Evolutionary conservation across 2,797 vertebrate genomes (phyloP), one percentile per base, ranked within the genome.

Genomic region (Mormyrops attenuatus): DNA sequence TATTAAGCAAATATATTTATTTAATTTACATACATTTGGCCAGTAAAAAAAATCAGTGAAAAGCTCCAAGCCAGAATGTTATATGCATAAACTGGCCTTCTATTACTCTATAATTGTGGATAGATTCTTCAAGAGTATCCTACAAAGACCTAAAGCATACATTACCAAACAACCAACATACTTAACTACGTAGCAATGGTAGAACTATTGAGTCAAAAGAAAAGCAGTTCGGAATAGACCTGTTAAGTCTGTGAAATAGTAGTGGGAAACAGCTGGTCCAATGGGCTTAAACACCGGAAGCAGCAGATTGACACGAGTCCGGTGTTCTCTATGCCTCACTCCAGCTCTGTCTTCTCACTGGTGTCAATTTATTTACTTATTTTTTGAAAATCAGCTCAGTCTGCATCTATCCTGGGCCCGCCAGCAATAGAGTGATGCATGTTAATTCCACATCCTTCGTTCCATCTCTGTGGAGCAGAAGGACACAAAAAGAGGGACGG

Each of bases 321-420:
- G 92, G 92, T 94, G 93, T 38, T 73, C 60, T n/a, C 17, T 11
- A 17, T 49, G 38, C 15, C 80, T 53, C 20, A 93, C 91, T 66
- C 30, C 44, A 63, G 38, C 49, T 91, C 77, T 82, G 47, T 34
- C 93, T 90, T 77, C 82, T 90, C 91, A 91, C 88, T 92, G 90
- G 90, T 89, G 20, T 90, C 60, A 63, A 49, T 88, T 41, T 60
- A 85, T 88, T 90, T 92, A 89, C 77, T 87, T 85, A 53, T 86
- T 11, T 53, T 53, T 53, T 2, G 3, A 82, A 44, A 82, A 82
- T 20, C 49, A 86, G 50, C 90, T 91, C 89, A 91, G 89, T 88
- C 91, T 89, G 63, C 88, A 49, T 92, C 91, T 90, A 94, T 97
- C 89, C 97, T 98, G 97, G 97, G 93, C 97, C 97, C 95, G 97